Conservation (phyloP, 2,888 invertebrate genomes). For the Epirrhoe alternata region DNA sequence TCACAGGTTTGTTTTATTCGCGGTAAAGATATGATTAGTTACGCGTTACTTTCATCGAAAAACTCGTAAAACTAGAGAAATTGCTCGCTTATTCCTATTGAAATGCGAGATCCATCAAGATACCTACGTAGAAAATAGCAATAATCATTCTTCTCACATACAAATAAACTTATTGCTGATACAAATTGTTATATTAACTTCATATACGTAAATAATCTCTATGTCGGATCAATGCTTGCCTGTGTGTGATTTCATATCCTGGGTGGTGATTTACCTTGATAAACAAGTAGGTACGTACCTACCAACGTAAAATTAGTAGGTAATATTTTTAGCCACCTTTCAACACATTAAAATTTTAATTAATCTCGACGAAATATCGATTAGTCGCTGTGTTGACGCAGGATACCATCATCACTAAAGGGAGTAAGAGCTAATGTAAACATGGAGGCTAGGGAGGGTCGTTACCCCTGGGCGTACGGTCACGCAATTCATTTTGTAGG, state of each 20-base stretch:
- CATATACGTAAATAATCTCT: too few species aligned
- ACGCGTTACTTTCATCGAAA: conserved; percentile 38
- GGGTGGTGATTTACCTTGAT: too few species aligned
- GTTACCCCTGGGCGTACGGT: conserved; percentile 49
- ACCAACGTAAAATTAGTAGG: too few species aligned
- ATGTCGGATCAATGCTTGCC: too few species aligned
- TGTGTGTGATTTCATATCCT: too few species aligned
- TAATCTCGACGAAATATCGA: neutral
- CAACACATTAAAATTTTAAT: neutral
- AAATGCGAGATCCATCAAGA: conserved; percentile 14
- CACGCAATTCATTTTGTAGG: conserved; percentile 50
- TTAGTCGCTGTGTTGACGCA: conserved; percentile 42
- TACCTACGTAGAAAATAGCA: neutral
- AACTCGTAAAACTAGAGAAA: conserved; percentile 40
- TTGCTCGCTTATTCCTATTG: conserved; percentile 18
- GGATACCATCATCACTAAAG: conserved; percentile 39
- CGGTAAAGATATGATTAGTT: neutral
- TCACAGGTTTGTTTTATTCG: conserved; percentile 3
- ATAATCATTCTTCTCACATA: neutral
- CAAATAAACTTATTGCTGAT: too few species aligned
- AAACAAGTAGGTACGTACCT: too few species aligned
- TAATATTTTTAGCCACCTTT: too few species aligned
- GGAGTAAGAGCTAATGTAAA: conserved; percentile 27
- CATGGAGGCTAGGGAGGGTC: conserved; percentile 46
- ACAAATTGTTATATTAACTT: too few species aligned